Percentiles rank a stretch among this genome's conserved stretches.
phyloP scores from a whole-genome alignment of 2,888 invertebrate species.

The Chloroclysta siterata region DNA sequence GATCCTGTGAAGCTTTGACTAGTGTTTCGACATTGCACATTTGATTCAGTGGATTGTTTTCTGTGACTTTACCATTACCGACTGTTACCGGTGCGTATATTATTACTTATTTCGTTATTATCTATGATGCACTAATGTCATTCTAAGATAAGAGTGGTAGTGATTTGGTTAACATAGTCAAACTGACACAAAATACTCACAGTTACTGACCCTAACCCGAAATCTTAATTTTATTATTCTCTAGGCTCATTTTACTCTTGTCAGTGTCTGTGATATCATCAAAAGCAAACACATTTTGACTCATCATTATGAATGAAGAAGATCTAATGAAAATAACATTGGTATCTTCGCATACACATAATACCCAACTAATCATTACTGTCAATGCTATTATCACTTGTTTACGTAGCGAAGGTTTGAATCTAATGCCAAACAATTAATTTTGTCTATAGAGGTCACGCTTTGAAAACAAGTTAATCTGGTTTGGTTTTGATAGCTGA shows the following conservation, averaged over 20 bases:
- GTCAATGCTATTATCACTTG: constrained; percentile 59
- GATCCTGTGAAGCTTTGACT: constrained; percentile 49
- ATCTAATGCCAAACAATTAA: constrained; percentile 39
- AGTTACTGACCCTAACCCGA: neutral
- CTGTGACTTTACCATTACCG: constrained; percentile 35
- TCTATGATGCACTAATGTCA: constrained; percentile 54
- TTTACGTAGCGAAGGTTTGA: constrained; percentile 44
- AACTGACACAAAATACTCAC: constrained; percentile 11
- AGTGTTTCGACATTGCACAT: constrained; percentile 45
- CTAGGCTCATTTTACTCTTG: neutral
- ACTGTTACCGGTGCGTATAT: constrained; percentile 51
- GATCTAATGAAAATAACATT: constrained; percentile 50
- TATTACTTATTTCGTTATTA: constrained; percentile 45
- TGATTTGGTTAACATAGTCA: constrained; percentile 59
- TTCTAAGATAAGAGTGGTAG: constrained; percentile 70
- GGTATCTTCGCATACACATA: constrained; percentile 38
- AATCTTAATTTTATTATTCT: constrained; percentile 13
- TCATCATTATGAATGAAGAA: constrained; percentile 50
- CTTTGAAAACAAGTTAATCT: constrained; percentile 36
- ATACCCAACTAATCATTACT: constrained; percentile 45
- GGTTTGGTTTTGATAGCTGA: constrained; percentile 23
- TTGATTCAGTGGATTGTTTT: constrained; percentile 48
- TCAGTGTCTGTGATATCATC: constrained; percentile 40
- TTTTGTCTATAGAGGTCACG: constrained; percentile 35
- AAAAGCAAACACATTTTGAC: constrained; percentile 54